phyloP scores from a whole-genome alignment of 2,113 vertebrate species.

The Potamarius usumacintae region DNA sequence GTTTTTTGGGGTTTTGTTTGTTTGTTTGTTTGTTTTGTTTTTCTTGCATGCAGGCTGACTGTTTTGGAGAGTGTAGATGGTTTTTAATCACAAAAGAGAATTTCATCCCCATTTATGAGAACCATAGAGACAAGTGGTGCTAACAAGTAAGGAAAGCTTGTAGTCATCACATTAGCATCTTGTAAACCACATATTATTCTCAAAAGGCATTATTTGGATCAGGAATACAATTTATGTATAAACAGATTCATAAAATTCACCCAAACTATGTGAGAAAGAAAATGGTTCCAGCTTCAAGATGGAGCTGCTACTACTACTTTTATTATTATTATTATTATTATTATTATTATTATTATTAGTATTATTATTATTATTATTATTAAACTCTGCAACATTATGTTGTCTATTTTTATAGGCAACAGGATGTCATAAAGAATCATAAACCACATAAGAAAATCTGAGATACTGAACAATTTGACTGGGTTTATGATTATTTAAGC shows the following conservation, averaged over 20 bases:
- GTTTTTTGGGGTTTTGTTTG: neutral
- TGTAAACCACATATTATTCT: conserved; percentile 8
- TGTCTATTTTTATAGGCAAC: neutral
- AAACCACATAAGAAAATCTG: neutral
- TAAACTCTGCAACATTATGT: neutral
- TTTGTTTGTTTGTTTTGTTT: neutral
- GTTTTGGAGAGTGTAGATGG: neutral
- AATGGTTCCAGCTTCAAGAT: neutral
- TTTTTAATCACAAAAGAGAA: neutral
- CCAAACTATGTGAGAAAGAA: neutral
- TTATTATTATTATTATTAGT: no score
- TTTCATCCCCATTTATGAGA: neutral
- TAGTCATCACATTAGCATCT: neutral
- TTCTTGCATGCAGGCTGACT: neutral
- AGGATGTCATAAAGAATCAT: neutral
- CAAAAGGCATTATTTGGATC: neutral
- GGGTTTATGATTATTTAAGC: neutral
- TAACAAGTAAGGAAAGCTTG: neutral
- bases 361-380: no score
- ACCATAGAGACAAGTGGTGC: neutral
- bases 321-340: neutral
- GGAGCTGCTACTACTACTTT: neutral
- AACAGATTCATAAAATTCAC: conserved; percentile 15
- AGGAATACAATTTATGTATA: neutral
- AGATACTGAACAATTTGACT: neutral